A percentile compares a stretch with the other conserved stretches of the same genome.
Conservation (phyloP, 2,888 invertebrate genomes). For the Hemaris fuciformis region DNA sequence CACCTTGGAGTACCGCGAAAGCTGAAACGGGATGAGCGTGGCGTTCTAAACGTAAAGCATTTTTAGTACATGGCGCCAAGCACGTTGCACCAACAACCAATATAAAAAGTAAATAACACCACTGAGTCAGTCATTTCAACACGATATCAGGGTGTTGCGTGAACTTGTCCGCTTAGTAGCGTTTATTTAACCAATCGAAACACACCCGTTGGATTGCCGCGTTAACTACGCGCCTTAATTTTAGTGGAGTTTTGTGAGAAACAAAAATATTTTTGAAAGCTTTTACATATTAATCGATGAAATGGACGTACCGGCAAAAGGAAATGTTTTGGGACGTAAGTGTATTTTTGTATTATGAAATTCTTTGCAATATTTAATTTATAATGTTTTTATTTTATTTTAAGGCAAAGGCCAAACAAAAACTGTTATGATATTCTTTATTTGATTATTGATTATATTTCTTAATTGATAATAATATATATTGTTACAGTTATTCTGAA, state of each 20-base stretch:
- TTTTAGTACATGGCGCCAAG: constrained; percentile 39
- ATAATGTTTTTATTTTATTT: neutral
- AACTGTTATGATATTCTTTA: no score
- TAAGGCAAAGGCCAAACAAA: neutral
- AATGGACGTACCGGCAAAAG: constrained; percentile 80
- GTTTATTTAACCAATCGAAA: constrained; percentile 11
- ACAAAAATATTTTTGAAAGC: neutral
- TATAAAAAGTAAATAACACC: constrained; percentile 21
- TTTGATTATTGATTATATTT: no score
- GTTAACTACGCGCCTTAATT: neutral
- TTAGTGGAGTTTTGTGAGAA: constrained; percentile 3
- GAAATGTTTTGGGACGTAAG: constrained; percentile 83
- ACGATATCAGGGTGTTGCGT: constrained; percentile 22
- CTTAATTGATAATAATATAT: no score
- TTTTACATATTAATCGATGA: constrained; percentile 17
- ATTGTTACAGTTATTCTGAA: no score
- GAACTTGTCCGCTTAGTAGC: constrained; percentile 15
- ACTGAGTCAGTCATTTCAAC: constrained; percentile 31
- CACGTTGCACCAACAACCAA: constrained; percentile 33
- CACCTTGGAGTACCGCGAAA: constrained; percentile 73
- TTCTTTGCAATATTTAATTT: neutral
- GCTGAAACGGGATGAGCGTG: constrained; percentile 39
- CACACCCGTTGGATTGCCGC: constrained; percentile 12
- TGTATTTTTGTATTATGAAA: constrained; percentile 28
- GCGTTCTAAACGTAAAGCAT: constrained; percentile 24